Evolutionary conservation across 2,888 invertebrate species (phyloP), one percentile per base, ranked within the genome.

Genomic region (Elegia similella): DNA sequence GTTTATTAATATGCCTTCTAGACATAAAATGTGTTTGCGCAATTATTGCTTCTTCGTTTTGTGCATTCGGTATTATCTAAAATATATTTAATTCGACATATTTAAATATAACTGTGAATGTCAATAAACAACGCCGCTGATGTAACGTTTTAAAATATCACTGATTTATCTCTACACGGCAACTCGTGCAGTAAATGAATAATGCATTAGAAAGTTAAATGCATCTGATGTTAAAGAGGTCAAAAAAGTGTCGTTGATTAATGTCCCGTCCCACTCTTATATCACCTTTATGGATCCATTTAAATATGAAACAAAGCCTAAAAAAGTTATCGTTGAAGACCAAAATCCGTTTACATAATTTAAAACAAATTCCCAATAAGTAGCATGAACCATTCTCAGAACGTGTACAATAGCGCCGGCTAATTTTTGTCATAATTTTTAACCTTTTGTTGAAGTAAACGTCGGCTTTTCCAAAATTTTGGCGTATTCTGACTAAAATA

Each of bases 221-320:
- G 44, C 42, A 55, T 53, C 43, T 50, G 60, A 43, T 43, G 61
- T 57, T 57, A 29, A 46, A 46, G 60, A 68, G 71, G 65, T 71
- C 68, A 67, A 60, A 60, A 56, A 64, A 64, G 65, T 66, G 67
- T 63, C 64, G 16, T 68, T 78, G 75, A 76, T 77, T 70, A 70
- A 75, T 75, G 68, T 55, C 57, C 66, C 60, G 57, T 58, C 10
- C 23, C 29, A 46, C 23, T 29, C 0, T 17, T 56, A 59, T 61
- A 59, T 59, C 12, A 12, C 23, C 23, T 17, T 44, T 17, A 17
- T 23, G 44, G 44, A 12, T 44, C 23, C 10, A 44, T 2, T 17
- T 44, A 3, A 34, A 34, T 34, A 34, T 34, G 10, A 34, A 34
- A 34, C 34, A 34, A 34, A 34, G 23, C 16, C 17, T 16, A 17